Evolutionary conservation across 2,888 invertebrate species (phyloP), one percentile per base, ranked within the genome.

Genomic region (Cosmopolites sordidus): DNA sequence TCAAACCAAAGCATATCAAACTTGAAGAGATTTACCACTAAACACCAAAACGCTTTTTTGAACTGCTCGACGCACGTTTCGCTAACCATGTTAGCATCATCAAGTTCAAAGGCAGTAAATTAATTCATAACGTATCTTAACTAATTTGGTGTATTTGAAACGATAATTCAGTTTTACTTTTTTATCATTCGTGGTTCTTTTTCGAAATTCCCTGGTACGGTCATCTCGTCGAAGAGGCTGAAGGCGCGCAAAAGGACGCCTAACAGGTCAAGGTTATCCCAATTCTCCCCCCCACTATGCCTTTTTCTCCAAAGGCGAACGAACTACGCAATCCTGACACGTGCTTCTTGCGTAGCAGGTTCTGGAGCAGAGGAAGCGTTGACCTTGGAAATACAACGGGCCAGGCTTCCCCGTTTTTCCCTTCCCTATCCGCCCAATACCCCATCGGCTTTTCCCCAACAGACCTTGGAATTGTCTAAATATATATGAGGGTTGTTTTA

Each of bases 211-310:
- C 33, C 33, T 12, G 5, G 33, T 33, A 33, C 33, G 3, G 33
- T 12, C 11, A 12, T 33, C 12, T 33, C 33, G n/a, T n/a, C n/a
- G 4, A 39, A 39, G 29, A 27, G 15, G 12, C 33, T 22, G 39
- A 39, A 47, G 16, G 47, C 51, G 47, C 27, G 47, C 47, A 47
- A 30, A 47, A 43, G 33, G 51, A 41, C 16, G 41, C 18, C 33
- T 43, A 42, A 42, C 47, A 37, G 51, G 51, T 52, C 51, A 52
- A 52, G 51, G 51, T 47, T 47, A 41, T 33, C 33, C 33, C 8
- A 12, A 11, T 33, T 33, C n/a, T 33, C 33, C 33, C 9, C 9
- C 12, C 33, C 33, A 22, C 16, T 41, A 33, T 51, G 45, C 42
- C 47, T 16, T 15, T 11, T 45, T 30, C 46, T 41, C 42, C 22